Conservation (phyloP, 2,888 invertebrate genomes). For the Drosophila neonasuta region DNA sequence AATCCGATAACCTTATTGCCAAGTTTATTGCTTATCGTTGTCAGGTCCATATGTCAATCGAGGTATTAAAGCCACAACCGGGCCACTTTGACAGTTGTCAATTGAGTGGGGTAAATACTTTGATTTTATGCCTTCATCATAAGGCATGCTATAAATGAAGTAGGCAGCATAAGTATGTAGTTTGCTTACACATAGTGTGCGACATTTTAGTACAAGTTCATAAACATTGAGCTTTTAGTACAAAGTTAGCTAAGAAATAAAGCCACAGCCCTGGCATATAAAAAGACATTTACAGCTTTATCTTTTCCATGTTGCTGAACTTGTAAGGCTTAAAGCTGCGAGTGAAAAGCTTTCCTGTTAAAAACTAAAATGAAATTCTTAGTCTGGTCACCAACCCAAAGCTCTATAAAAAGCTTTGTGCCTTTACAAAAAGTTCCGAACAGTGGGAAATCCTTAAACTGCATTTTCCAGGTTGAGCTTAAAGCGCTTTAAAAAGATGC, state of each 20-base stretch:
- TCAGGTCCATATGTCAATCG: conserved; percentile 55
- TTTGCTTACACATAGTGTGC: background rate
- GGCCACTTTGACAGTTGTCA: conserved; percentile 3
- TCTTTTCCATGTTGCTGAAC: background rate
- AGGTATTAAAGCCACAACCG: conserved; percentile 38
- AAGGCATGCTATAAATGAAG: background rate
- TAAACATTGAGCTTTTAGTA: background rate
- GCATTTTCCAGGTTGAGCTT: background rate
- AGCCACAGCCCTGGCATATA: background rate
- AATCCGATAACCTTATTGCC: conserved; percentile 58
- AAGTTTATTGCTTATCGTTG: conserved; percentile 46
- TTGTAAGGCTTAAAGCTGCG: background rate
- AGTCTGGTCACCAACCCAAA: background rate
- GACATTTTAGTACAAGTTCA: background rate
- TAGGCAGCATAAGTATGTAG: background rate
- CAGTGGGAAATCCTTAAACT: conserved; percentile 1
- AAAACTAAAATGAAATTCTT: background rate
- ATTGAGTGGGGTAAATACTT: background rate
- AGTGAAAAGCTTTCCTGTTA: background rate
- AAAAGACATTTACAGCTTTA: background rate
- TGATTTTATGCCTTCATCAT: background rate
- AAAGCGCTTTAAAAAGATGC: background rate
- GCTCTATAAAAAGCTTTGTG: background rate
- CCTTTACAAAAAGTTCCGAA: background rate
- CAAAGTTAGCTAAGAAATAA: background rate